phyloP scores from a whole-genome alignment of 92 coral and sea anemone species.

The Hydrozoanthus gracilis region DNA sequence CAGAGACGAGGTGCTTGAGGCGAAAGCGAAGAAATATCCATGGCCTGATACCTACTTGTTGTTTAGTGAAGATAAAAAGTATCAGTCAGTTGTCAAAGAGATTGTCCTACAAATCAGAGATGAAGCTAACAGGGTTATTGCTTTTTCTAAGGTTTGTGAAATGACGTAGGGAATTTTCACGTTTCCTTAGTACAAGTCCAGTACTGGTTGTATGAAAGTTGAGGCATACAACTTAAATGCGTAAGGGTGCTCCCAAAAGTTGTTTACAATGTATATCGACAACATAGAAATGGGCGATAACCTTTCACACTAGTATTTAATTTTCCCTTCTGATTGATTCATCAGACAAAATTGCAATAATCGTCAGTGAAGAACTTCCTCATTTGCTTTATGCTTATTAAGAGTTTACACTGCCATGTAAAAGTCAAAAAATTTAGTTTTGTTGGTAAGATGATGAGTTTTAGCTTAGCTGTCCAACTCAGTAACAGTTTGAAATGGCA shows the following conservation, averaged over 20 bases:
- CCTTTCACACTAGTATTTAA: neutral
- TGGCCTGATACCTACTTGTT: slow-evolving; percentile 92
- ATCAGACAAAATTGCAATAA: neutral
- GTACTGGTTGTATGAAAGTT: too few species aligned
- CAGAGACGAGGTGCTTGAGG: slow-evolving; percentile 78
- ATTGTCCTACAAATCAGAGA: slow-evolving; percentile 68
- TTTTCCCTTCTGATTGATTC: neutral
- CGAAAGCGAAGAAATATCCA: slow-evolving; percentile 65
- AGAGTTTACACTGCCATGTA: neutral
- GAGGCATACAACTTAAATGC: too few species aligned
- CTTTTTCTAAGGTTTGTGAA: slow-evolving; percentile 74
- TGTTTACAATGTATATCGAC: too few species aligned
- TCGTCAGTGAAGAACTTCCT: neutral
- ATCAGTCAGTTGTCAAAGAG: slow-evolving; percentile 75
- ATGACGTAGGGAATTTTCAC: neutral
- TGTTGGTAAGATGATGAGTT: too few species aligned
- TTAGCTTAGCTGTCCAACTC: too few species aligned
- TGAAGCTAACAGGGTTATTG: slow-evolving; percentile 77
- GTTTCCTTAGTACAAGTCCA: too few species aligned
- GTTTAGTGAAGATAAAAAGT: slow-evolving; percentile 88
- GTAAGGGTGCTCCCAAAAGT: too few species aligned
- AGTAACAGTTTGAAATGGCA: too few species aligned
- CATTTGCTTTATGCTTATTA: too few species aligned
- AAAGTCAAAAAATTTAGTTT: too few species aligned
- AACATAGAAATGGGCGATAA: too few species aligned